A percentile compares a stretch with the other conserved stretches of the same genome.
These are phyloP conservation scores for Actinia equina DNA, from an alignment of 64 coral and sea anemone species.

Conservation along the genomic window DNA sequence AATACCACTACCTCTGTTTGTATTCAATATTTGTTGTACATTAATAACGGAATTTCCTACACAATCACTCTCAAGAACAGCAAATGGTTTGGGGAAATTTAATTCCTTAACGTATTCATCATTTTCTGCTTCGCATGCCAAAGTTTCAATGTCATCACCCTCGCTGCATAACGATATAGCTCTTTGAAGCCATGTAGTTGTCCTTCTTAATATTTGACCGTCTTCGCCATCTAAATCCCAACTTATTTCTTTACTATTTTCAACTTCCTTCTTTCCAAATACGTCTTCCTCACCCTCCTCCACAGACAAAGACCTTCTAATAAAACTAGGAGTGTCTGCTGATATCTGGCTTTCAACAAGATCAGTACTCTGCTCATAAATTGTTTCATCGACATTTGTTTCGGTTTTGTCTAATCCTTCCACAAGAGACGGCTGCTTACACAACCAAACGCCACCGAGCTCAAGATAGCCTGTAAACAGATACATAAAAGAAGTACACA, in stretches of 20 bases:
- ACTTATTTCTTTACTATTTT: constrained; percentile 64
- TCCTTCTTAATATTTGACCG: constrained; percentile 5
- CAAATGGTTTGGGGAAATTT: constrained; percentile 71
- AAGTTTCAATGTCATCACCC: constrained; percentile 84
- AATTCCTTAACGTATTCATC: constrained; percentile 47
- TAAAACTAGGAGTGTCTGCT: not conserved
- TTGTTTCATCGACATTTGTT: constrained; percentile 47
- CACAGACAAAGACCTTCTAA: not conserved
- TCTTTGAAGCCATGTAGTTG: constrained; percentile 74
- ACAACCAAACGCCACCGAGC: constrained; percentile 83
- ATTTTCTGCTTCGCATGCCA: constrained; percentile 79
- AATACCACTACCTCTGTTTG: not conserved
- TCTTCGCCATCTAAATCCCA: constrained; percentile 15
- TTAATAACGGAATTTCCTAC: not conserved
- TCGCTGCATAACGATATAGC: constrained; percentile 97
- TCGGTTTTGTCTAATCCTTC: constrained; percentile 76
- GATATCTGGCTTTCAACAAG: constrained; percentile 3
- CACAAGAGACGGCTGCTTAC: constrained; percentile 77
- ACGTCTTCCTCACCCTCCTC: not conserved
- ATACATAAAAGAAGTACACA: not conserved
- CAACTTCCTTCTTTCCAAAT: not conserved
- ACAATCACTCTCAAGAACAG: constrained; percentile 26
- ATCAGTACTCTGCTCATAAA: constrained; percentile 18
- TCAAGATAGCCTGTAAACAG: not conserved
- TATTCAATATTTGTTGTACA: not conserved